Conservation (phyloP, 2,113 vertebrate genomes). For the Phrynocephalus versicolor region DNA sequence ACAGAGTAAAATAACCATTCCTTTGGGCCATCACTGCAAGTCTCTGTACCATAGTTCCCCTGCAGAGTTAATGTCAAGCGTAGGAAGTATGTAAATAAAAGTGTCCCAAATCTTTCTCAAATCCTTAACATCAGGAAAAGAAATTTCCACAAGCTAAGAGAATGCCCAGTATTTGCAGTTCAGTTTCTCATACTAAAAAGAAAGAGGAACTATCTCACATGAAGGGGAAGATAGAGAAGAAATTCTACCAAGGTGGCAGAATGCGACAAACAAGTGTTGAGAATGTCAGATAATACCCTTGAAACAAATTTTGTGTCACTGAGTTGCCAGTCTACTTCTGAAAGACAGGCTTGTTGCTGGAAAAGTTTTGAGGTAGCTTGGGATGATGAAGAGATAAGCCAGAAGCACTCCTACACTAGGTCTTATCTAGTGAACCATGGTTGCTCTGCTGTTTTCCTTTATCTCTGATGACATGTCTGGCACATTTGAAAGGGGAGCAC, state of each 20-base stretch:
- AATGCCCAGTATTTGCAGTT: background rate
- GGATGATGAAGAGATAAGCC: background rate
- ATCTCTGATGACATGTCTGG: too few species aligned
- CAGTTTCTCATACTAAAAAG: conserved; percentile 11
- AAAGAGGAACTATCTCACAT: background rate
- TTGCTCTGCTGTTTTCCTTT: too few species aligned
- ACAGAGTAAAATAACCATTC: background rate
- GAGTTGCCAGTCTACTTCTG: background rate
- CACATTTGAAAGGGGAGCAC: too few species aligned
- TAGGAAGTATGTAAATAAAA: background rate
- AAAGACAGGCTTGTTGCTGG: background rate
- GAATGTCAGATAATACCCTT: background rate
- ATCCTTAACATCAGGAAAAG: background rate
- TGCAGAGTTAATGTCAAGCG: background rate
- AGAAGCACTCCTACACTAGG: background rate
- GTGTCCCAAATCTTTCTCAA: background rate
- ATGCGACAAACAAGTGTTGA: background rate
- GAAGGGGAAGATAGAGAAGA: background rate
- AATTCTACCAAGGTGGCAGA: too few species aligned
- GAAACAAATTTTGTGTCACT: background rate
- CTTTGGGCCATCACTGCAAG: background rate
- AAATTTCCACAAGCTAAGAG: too few species aligned
- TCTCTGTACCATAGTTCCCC: background rate
- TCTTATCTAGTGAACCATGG: too few species aligned
- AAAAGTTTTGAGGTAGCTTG: background rate